Base-by-base conservation (phyloP, 37 sponge, comb jelly and placozoan genomes). In the Cliona cf. orientalis region DNA sequence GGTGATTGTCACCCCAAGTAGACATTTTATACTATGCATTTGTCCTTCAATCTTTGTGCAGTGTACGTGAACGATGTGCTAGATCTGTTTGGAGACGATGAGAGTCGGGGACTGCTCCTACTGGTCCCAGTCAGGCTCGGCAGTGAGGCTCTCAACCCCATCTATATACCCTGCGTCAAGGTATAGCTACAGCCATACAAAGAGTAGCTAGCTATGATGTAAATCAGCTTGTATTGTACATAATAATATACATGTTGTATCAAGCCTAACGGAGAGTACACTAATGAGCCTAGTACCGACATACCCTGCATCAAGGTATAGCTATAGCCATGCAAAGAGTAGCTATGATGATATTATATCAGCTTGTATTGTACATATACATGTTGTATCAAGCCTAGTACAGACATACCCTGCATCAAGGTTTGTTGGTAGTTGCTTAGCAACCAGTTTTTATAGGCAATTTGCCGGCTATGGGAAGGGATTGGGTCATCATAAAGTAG, bases 111-210 rank as follows among this genome's bases (percentile, higher is more conserved):
- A 0, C 41, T 97, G 4, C 42, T 95, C n/a, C 23, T 98, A 43
- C 75, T 96, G 64, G 90, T 98, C 0, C 97, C 99, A 42, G 82
- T 98, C 1, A 45, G 99, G 72, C 79, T 98, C 56, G 99, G 99
- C 6, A 85, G 92, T 37, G 99, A 98, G 38, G 42, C 60, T 0
- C 81, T 98, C 9, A 98, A 98, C 58, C 69, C 73, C 12, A 89
- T 94, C 23, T 98, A 98, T 62, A 69, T 92, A 21, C 84, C 86
- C 0, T 91, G 94, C 56, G 81, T 98, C 34, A 84, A 93, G 92
- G 97, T 97, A 63, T 3, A 75, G 25, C 23, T 68, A 5, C 9
- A 37, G n/a, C n/a, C n/a, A n/a, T n/a, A n/a, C n/a, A n/a, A 49
- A 49, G 17, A 49, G 17, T 21, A 21, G 11, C 55, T 17, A 49